Percentiles rank a stretch among this genome's conserved stretches.
Evolutionary conservation across 2,888 invertebrate species (phyloP).

Genomic region (Chalcosyrphus nemorum): DNA sequence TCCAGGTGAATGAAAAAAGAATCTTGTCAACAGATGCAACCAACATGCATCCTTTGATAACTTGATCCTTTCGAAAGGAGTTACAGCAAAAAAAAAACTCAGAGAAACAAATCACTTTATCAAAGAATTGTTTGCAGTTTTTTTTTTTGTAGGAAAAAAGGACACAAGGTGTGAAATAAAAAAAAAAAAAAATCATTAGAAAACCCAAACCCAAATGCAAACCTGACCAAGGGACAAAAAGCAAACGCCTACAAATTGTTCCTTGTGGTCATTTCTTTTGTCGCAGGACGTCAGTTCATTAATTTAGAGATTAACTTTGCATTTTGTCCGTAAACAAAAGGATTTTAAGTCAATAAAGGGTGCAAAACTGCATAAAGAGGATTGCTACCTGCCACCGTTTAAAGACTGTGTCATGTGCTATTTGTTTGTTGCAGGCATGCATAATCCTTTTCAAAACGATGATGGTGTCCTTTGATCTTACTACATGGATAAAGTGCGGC

Average conservation of each 20-base stretch:
- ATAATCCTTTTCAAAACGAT: constrained; percentile 60
- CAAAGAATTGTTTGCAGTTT: not conserved
- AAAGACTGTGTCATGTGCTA: constrained; percentile 59
- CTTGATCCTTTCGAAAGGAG: constrained; percentile 56
- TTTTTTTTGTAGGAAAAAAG: not conserved
- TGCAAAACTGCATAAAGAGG: not conserved
- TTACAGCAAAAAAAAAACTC: not conserved
- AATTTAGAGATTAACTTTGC: constrained; percentile 67
- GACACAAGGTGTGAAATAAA: constrained; percentile 60
- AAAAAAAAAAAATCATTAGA: not conserved
- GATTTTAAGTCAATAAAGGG: constrained; percentile 5
- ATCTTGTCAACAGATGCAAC: constrained; percentile 73
- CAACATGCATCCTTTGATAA: constrained; percentile 38
- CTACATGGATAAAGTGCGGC: constrained; percentile 9
- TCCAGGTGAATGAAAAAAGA: constrained; percentile 65
- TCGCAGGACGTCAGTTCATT: constrained; percentile 58
- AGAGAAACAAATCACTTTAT: not conserved
- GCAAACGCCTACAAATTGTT: constrained; percentile 37
- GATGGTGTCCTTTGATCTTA: constrained; percentile 33
- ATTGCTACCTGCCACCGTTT: constrained; percentile 57
- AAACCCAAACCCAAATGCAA: no score
- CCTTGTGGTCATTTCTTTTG: constrained; percentile 29
- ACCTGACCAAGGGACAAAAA: constrained; percentile 16
- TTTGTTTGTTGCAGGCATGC: constrained; percentile 52
- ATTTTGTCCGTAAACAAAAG: constrained; percentile 35